Evolutionary conservation across 2,888 invertebrate genomes (phyloP).

Genomic region (Melieria omissa): DNA sequence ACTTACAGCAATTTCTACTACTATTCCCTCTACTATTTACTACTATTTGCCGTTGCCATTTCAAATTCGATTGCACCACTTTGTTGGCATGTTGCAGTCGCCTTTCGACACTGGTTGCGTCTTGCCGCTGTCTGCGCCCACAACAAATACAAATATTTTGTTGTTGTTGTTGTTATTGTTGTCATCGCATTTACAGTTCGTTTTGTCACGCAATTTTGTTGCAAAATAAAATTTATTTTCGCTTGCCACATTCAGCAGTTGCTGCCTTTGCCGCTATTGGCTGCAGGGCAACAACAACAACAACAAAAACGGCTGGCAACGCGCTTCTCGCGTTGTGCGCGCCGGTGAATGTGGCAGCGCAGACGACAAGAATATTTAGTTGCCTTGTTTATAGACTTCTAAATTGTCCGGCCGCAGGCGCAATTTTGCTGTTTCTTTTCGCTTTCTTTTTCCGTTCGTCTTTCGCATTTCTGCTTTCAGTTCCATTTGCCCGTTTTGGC

Average conservation of each 20-base stretch:
- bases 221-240: constrained; percentile 50
- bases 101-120: too few species aligned
- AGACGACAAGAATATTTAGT: constrained; percentile 6
- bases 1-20: too few species aligned
- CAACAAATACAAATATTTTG: background rate
- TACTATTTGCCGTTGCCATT: too few species aligned
- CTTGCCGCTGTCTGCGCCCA: too few species aligned
- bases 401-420: constrained; percentile 33
- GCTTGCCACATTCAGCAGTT: constrained; percentile 6
- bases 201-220: constrained; percentile 59
- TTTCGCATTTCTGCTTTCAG: background rate
- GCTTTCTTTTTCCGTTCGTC: background rate
- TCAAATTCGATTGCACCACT: too few species aligned
- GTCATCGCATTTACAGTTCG: constrained; percentile 47
- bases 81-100: too few species aligned
- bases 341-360: too few species aligned
- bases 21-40: too few species aligned
- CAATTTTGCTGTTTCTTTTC: constrained; percentile 10
- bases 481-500: background rate
- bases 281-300: too few species aligned
- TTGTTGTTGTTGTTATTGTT: constrained; percentile 32
- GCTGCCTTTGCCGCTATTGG: background rate
- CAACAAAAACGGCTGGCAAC: too few species aligned
- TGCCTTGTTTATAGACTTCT: constrained; percentile 40
- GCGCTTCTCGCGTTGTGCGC: too few species aligned